A percentile compares a stretch with the other conserved stretches of the same genome.
These are phyloP conservation scores for Eugnorisma glareosa DNA, from an alignment of 2,888 invertebrate species.

Conservation along the genomic window DNA sequence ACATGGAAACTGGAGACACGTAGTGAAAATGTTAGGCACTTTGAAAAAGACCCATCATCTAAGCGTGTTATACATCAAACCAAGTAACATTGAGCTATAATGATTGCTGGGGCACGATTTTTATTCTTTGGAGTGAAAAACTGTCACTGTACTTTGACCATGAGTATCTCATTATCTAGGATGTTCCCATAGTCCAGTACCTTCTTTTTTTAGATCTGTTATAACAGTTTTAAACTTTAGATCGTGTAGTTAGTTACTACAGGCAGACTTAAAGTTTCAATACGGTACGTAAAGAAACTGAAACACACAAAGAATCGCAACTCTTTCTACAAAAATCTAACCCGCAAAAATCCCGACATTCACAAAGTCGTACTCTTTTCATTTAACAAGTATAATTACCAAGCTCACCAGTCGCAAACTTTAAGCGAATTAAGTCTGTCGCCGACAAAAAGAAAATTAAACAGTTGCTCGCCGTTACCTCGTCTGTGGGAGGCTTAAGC, in stretches of 20 bases:
- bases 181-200: background rate
- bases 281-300: background rate
- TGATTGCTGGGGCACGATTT: background rate
- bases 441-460: constrained; percentile 40
- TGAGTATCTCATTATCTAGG: background rate
- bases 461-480: constrained; percentile 9
- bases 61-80: background rate
- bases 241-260: too few relatives aligned
- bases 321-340: background rate
- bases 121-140: background rate
- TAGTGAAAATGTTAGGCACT: background rate
- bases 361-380: constrained; percentile 15
- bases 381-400: constrained; percentile 27
- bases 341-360: background rate
- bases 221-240: too few relatives aligned
- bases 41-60: background rate
- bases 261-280: background rate
- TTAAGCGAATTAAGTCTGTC: constrained; percentile 39
- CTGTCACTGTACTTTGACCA: background rate
- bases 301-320: background rate
- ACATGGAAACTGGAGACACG: background rate
- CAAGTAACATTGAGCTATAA: background rate
- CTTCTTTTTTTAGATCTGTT: background rate
- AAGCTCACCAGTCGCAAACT: constrained; percentile 28
- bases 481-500: constrained; percentile 35